Base-by-base conservation (phyloP, 1,140 invertebrate genomes). In the Caerostris darwini region DNA sequence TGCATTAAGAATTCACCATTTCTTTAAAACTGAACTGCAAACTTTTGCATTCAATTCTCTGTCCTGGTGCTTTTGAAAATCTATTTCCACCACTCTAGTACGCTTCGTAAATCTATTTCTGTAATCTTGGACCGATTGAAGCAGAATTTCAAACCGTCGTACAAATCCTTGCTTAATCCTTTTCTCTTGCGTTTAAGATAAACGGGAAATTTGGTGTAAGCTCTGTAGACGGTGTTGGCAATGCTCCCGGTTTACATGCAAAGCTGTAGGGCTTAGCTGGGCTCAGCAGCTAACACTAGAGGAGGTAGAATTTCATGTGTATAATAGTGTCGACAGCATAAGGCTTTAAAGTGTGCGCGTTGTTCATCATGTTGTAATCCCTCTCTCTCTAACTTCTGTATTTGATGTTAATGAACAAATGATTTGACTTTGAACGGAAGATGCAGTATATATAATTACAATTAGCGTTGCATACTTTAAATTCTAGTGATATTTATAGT, bases 151-250 rank as follows among this genome's bases (percentile, higher is more conserved):
- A 83, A 58, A n/a, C 82, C 82, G 6, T 57, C 12, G 82, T n/a
- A 83, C 82, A 83, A 83, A 83, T 83, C 53, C 82, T 19, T 56
- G 12, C 34, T 57, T 83, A 83, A 83, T 56, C 82, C 53, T 10
- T 19, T 3, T 5, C 17, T 8, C 12, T 54, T 7, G 3, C 17
- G 82, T 19, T 83, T 57, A 83, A 58, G 82, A 57, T 56, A 7
- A 19, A 83, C 17, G 53, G 53, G 82, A n/a, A 83, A 17, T 57
- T 19, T 6, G n/a, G 5, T 57, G n/a, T n/a, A 57, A 83, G 53
- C 81, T 34, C 19, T 19, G 54, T 14, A 57, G n/a, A 19, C 82
- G 53, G n/a, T 57, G 82, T 83, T 83, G 56, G 53, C 82, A 6
- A 10, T 58, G 53, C 82, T 19, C 56, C 14, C 19, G 34, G 34